A percentile compares a stretch with the other conserved stretches of the same genome.
Conservation (phyloP, 2,888 invertebrate species). For the Drosophila picticornis region DNA sequence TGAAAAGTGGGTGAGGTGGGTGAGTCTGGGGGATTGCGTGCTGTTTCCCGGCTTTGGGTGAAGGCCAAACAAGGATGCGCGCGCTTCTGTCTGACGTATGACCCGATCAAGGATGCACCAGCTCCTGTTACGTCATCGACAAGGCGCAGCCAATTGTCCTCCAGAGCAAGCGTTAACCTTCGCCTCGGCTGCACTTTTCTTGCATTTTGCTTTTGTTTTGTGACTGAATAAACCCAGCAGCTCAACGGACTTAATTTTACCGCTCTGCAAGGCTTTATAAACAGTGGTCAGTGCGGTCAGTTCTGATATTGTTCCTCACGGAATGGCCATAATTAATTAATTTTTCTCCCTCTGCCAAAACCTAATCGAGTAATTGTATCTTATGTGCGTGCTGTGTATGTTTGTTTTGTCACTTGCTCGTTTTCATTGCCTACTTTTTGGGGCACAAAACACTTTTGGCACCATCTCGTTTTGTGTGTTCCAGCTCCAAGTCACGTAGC, state of each 20-base stretch:
- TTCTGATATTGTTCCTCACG: background rate
- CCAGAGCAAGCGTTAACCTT: slow-evolving; percentile 72
- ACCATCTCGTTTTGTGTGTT: background rate
- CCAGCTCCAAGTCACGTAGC: slow-evolving; percentile 36
- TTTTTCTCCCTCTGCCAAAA: background rate
- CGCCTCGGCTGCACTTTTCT: slow-evolving; percentile 47
- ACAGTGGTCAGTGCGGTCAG: background rate
- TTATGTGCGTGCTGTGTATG: slow-evolving; percentile 20
- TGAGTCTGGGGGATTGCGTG: background rate
- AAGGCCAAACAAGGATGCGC: slow-evolving; percentile 39
- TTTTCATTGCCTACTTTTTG: slow-evolving; percentile 44
- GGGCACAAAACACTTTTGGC: slow-evolving; percentile 15
- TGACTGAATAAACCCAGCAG: slow-evolving; percentile 59
- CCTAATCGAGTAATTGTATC: slow-evolving; percentile 47
- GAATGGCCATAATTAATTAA: slow-evolving; percentile 54
- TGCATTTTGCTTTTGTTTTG: slow-evolving; percentile 31
- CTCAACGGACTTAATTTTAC: background rate
- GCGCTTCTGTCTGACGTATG: slow-evolving; percentile 54
- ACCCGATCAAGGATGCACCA: slow-evolving; percentile 65
- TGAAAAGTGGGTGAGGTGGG: slow-evolving; percentile 8
- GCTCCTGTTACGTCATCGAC: slow-evolving; percentile 65
- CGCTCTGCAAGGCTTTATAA: background rate
- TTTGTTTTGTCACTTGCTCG: slow-evolving; percentile 32
- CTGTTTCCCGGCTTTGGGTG: slow-evolving; percentile 23
- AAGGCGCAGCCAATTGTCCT: slow-evolving; percentile 50